Base-by-base conservation (phyloP, 2,113 vertebrate species). In the Centrocercus urophasianus region DNA sequence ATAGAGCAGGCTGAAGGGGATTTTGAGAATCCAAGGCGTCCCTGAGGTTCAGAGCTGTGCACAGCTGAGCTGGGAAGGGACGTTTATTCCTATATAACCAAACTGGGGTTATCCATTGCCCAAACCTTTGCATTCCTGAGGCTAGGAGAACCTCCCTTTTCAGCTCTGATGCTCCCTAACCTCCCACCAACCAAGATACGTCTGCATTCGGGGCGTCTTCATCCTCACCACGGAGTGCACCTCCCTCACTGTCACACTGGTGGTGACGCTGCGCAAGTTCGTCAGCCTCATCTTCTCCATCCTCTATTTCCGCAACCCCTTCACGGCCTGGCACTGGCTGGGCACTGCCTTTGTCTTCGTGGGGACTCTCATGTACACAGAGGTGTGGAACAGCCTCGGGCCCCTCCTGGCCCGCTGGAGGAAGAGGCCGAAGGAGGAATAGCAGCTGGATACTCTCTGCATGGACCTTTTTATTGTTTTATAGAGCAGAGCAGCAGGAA, bases 221-320 rank as follows among this genome's bases (percentile, higher is more conserved):
- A 98, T 98, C 85, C 98, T 99, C 79, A 99, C 99, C 45, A 99
- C 99, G 1, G 99, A 99, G 93, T 99, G 99, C 59, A 89, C 99
- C 11, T 99, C 99, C 9, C 98, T 99, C 48, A 99, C 99, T 0
- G 99, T 99, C 93, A 99, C 99, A 0, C 97, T 99, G 64, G 98
- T 99, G 40, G 99, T 99, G 95, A 99, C 99, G 0, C 98, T 99
- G 2, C 98, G 99, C 50, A 99, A 99, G 95, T 99, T 99, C 15
- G 92, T 99, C 96, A 99, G 99, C 97, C 99, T 99, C 97, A 99
- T 99, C 96, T 97, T 99, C 90, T 99, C 99, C 96, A 99, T 99
- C 97, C 69, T 99, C 64, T 99, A 99, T 96, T 99, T 99, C 96
- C 98, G 59, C 79, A 99, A 99, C 96, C 98, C 99, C 36, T 99